Conservation (phyloP, 2,797 vertebrate species). For the Syndactyla subalaris region DNA sequence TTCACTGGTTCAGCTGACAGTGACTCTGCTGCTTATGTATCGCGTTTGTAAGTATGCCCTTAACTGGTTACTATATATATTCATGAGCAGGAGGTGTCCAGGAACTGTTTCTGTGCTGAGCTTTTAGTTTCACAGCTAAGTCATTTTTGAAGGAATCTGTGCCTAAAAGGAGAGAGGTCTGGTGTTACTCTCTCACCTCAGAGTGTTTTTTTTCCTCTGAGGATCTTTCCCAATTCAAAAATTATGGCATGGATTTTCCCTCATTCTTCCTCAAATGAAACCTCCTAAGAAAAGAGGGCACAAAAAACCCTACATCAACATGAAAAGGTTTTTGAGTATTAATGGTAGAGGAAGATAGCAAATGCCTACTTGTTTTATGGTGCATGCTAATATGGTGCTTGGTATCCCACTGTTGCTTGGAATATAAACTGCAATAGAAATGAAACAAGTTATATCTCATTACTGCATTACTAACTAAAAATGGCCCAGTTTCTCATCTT, state of each 20-base stretch:
- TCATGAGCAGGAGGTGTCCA: not conserved
- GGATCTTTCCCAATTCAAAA: not conserved
- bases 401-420: not conserved
- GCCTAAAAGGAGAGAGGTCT: not conserved
- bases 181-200: not conserved
- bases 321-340: not conserved
- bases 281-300: not conserved
- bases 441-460: not conserved
- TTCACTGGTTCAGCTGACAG: conserved; percentile 7
- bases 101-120: conserved; percentile 13
- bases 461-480: not conserved
- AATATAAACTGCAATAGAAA: not conserved
- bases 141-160: conserved; percentile 17
- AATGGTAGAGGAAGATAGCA: not conserved
- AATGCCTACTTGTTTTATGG: not conserved
- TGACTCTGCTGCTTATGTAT: not conserved
- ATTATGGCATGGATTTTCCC: not conserved
- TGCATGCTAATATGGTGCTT: not conserved
- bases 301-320: not conserved
- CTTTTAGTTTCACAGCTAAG: conserved; percentile 28
- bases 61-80: not conserved
- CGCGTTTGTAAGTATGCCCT: not conserved
- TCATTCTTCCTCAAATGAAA: not conserved
- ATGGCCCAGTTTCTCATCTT: not conserved
- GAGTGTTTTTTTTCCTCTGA: not conserved